Percentiles rank a stretch among this genome's conserved stretches.
These are phyloP conservation scores for Aricia agestis DNA, from an alignment of 1,140 invertebrate genomes.

Conservation along the genomic window DNA sequence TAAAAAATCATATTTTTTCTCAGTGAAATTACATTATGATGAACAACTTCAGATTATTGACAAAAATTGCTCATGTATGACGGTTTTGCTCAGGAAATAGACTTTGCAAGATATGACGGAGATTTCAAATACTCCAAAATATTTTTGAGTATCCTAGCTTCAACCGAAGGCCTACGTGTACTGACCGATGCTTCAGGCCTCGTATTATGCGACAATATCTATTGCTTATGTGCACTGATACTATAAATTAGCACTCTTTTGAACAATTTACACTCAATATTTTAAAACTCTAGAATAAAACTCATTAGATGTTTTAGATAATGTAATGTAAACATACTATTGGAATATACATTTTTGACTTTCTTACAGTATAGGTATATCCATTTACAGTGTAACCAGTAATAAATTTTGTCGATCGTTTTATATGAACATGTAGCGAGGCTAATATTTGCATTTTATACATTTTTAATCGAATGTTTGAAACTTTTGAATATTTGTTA, in stretches of 20 bases:
- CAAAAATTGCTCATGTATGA: background rate
- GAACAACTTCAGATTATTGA: background rate
- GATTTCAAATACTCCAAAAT: background rate
- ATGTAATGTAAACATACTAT: slow-evolving; percentile 6
- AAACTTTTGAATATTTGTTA: slow-evolving; percentile 21
- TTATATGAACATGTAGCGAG: slow-evolving; percentile 20
- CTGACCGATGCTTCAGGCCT: background rate
- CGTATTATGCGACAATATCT: slow-evolving; percentile 4
- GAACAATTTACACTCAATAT: background rate
- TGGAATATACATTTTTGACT: slow-evolving; percentile 8
- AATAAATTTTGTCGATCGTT: slow-evolving; percentile 1
- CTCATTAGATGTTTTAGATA: slow-evolving; percentile 7
- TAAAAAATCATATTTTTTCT: background rate
- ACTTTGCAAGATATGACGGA: background rate
- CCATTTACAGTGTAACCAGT: slow-evolving; percentile 1
- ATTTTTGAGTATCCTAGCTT: background rate
- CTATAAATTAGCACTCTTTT: slow-evolving; percentile 12
- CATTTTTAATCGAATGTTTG: slow-evolving; percentile 15
- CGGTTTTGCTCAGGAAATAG: background rate
- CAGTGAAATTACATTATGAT: background rate
- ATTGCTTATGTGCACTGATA: slow-evolving; percentile 2
- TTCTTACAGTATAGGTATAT: slow-evolving; percentile 17
- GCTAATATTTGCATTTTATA: slow-evolving; percentile 27
- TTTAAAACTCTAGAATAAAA: slow-evolving; percentile 1
- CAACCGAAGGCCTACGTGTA: background rate